phyloP scores from a whole-genome alignment of 2,113 vertebrate species.

The Scolopax mira region DNA sequence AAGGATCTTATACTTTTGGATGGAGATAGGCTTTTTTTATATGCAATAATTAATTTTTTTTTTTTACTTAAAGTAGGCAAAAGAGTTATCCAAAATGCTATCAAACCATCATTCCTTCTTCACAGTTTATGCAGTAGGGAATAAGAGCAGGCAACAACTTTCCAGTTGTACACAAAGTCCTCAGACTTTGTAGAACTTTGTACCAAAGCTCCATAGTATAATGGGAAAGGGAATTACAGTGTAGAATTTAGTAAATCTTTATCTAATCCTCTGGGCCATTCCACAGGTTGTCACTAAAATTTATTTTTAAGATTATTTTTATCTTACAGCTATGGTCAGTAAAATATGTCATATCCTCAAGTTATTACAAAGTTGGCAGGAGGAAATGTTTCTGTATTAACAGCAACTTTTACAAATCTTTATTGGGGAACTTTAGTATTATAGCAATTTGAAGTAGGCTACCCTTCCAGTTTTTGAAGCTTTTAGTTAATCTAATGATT shows the following conservation, averaged over 20 bases:
- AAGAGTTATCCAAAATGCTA: not conserved
- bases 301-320: not conserved
- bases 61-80: not conserved
- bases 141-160: not conserved
- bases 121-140: not conserved
- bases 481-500: not conserved
- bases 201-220: not conserved
- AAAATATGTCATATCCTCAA: not conserved
- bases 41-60: not conserved
- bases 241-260: not conserved
- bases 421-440: not conserved
- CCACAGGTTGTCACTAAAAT: not conserved
- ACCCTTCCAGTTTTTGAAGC: not conserved
- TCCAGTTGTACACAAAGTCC: not conserved
- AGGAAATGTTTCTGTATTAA: not conserved
- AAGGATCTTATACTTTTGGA: not conserved
- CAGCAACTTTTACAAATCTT: not conserved
- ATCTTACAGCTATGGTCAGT: not conserved
- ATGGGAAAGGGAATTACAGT: not conserved
- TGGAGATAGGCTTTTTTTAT: not conserved
- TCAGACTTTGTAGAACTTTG: not conserved
- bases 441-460: not conserved
- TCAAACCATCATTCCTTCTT: not conserved
- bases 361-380: not conserved
- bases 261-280: not conserved